Evolutionary conservation across 2,888 invertebrate species (phyloP), one percentile per base, ranked within the genome.

Genomic region (Lycia hirtaria): DNA sequence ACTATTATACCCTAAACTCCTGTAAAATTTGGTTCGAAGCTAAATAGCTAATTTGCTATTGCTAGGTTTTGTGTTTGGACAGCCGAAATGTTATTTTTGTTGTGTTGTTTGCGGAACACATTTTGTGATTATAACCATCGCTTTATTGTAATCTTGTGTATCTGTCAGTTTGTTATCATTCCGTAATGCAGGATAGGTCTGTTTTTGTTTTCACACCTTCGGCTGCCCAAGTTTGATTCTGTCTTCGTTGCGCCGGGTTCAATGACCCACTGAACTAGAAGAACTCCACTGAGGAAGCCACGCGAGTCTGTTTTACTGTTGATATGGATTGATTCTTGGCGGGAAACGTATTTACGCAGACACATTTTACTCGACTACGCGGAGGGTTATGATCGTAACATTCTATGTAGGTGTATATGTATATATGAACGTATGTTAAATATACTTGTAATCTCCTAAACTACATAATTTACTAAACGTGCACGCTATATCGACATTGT

Each of bases 251-350:
- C 62, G 62, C 69, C 69, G 83, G 84, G 89, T 87, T 88, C 90
- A 82, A 84, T 87, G 88, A 88, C 90, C 89, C 70, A 90, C 78
- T 90, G 88, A 53, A 54, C 82, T 81, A 73, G 70, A 41, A 45
- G 43, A 32, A 30, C 28, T 26, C 43, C 43, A 45, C 72, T 68
- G 73, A 73, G 72, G 62, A 53, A 59, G 59, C 59, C 64, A 70
- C 64, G 68, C 68, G 65, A 67, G 63, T 65, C 64, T 56, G 47
- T 14, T 14, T 49, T 44, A 5, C 48, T 58, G 64, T 64, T 62
- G 43, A 60, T 52, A 48, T 26, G 54, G 33, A 45, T 40, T 50
- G 44, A 43, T 47, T 56, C 50, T 63, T 49, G 52, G 55, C 54
- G 45, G 51, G 56, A 63, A 57, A 50, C 57, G 7, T 3, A 32